Conservation (phyloP, 1,140 invertebrate genomes). For the Saccostrea echinata region DNA sequence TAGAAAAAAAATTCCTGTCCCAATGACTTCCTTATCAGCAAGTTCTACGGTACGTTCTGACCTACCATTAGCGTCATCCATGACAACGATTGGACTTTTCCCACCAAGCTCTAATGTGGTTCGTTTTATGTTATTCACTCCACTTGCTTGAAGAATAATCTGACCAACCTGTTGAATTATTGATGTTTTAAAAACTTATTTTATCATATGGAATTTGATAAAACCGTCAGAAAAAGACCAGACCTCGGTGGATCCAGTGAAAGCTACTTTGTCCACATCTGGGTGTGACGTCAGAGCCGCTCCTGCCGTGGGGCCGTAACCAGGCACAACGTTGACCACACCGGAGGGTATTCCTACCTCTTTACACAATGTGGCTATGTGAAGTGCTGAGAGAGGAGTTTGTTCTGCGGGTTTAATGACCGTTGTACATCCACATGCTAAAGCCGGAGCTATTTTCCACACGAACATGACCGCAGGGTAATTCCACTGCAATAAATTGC, state of each 20-base stretch:
- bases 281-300: conserved; percentile 85
- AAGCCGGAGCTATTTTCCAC: conserved; percentile 83
- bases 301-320: conserved; percentile 81
- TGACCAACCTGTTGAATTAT: conserved; percentile 84
- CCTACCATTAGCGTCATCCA: conserved; percentile 88
- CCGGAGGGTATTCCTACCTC: conserved; percentile 88
- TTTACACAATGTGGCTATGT: conserved; percentile 65
- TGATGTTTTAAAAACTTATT: too few relatives aligned
- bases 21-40: too few relatives aligned
- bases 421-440: conserved; percentile 84
- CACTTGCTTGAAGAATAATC: conserved; percentile 87
- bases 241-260: conserved; percentile 86
- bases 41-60: conserved; percentile 34
- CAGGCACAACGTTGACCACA: conserved; percentile 91
- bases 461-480: conserved; percentile 80
- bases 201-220: too few relatives aligned
- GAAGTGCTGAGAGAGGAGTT: conserved; percentile 74
- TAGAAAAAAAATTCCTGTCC: too few relatives aligned
- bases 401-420: conserved; percentile 87
- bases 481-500: conserved; percentile 82
- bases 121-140: conserved; percentile 85
- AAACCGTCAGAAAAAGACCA: neutral
- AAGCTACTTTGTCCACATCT: conserved; percentile 92
- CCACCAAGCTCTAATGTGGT: conserved; percentile 92
- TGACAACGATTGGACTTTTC: conserved; percentile 93